phyloP scores from a whole-genome alignment of 2,113 vertebrate genomes.

The Gymnobelideus leadbeateri region DNA sequence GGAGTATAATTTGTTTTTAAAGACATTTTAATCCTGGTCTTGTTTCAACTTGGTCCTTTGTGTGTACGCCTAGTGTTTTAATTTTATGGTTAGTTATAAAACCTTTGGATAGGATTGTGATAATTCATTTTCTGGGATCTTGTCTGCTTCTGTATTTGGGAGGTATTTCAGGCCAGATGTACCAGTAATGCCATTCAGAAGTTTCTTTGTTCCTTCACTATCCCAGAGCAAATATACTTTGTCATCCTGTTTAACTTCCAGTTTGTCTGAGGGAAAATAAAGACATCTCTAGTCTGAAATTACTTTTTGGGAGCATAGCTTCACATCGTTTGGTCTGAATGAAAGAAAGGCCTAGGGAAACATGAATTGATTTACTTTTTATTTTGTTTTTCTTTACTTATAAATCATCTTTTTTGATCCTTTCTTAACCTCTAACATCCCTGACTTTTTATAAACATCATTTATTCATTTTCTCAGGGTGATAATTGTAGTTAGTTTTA shows the following conservation, averaged over 20 bases:
- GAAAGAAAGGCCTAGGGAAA: conserved; percentile 75
- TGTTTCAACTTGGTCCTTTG: conserved; percentile 1
- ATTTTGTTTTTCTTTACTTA: conserved; percentile 75
- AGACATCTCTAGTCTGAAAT: conserved; percentile 70
- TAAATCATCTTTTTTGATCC: conserved; percentile 67
- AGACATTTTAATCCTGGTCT: conserved; percentile 15
- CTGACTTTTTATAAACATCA: conserved; percentile 64
- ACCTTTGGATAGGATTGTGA: conserved; percentile 6
- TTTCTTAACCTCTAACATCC: conserved; percentile 45
- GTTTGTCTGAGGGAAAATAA: conserved; percentile 73
- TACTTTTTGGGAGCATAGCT: conserved; percentile 69
- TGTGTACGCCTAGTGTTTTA: conserved; percentile 39
- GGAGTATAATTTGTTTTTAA: conserved; percentile 17
- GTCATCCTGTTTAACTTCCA: conserved; percentile 71
- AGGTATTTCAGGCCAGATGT: conserved; percentile 32
- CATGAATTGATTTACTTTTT: conserved; percentile 77
- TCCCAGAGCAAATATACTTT: conserved; percentile 70
- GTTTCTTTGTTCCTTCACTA: conserved; percentile 63
- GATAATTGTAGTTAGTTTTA: conserved; percentile 68
- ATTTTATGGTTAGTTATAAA: conserved; percentile 49
- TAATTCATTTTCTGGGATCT: conserved; percentile 43
- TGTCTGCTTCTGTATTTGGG: neutral
- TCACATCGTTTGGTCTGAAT: conserved; percentile 68
- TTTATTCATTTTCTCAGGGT: conserved; percentile 63
- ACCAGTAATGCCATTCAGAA: conserved; percentile 43